A percentile compares a stretch with the other conserved stretches of the same genome.
Conservation (phyloP, 2,888 invertebrate genomes). For the Ariolimax columbianus region DNA sequence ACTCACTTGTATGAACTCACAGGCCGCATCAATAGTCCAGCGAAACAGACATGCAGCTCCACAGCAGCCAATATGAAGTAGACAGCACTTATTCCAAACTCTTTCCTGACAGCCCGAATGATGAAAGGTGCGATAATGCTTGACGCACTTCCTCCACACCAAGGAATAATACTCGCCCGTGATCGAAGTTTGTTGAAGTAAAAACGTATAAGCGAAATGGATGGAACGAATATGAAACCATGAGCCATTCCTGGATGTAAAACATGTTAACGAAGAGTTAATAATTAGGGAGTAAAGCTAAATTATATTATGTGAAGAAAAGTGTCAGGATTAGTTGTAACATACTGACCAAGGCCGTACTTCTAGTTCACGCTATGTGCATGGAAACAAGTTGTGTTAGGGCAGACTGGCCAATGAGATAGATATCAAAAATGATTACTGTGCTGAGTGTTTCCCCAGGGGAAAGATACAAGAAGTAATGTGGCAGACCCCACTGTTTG, state of each 20-base stretch:
- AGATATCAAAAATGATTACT: too few species aligned
- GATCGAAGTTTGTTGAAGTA: conserved; percentile 52
- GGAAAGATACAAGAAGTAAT: too few species aligned
- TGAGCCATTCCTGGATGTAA: conserved; percentile 31
- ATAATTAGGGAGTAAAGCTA: too few species aligned
- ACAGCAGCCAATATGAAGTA: conserved; percentile 44
- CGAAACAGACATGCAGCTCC: conserved; percentile 42
- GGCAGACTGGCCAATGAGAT: too few species aligned
- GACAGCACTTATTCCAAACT: conserved; percentile 46
- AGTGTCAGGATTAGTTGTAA: too few species aligned
- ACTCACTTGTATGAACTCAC: conserved; percentile 41
- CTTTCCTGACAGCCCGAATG: conserved; percentile 34
- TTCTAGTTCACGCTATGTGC: too few species aligned
- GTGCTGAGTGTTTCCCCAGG: too few species aligned
- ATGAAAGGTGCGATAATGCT: conserved; percentile 48
- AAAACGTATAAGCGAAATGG: conserved; percentile 33
- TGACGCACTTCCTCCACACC: conserved; percentile 47
- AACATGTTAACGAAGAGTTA: too few species aligned
- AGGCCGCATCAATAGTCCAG: conserved; percentile 44
- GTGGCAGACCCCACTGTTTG: too few species aligned
- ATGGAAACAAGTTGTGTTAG: too few species aligned
- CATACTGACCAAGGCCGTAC: too few species aligned
- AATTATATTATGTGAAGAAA: too few species aligned
- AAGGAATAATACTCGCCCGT: conserved; percentile 42
- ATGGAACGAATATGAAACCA: conserved; percentile 41